Evolutionary conservation across 2,797 vertebrate species (phyloP).

Genomic region (Ceryle rudis): DNA sequence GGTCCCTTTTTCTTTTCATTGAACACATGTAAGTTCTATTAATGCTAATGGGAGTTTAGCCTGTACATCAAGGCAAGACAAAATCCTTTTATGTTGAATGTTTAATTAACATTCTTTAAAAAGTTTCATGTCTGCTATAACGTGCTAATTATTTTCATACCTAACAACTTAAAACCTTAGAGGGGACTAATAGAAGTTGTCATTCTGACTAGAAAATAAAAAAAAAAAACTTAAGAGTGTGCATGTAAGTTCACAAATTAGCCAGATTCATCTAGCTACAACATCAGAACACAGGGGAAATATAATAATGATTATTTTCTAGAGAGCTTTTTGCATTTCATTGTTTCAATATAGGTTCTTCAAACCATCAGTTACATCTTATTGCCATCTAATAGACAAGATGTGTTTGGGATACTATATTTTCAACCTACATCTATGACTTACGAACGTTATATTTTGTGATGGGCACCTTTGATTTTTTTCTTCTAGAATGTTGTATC

Average conservation of each 20-base stretch:
- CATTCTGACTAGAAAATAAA: slow-evolving; percentile 1
- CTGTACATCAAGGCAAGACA: slow-evolving; percentile 16
- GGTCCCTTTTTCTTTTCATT: not conserved
- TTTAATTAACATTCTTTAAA: slow-evolving; percentile 50
- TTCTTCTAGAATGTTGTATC: not conserved
- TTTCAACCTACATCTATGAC: not conserved
- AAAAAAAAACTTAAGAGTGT: not conserved
- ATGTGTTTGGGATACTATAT: not conserved
- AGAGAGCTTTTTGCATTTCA: not conserved
- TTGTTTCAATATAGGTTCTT: not conserved
- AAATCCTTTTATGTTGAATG: not conserved
- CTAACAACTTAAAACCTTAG: not conserved
- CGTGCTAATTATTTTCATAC: slow-evolving; percentile 38
- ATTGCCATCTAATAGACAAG: not conserved
- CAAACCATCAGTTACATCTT: not conserved
- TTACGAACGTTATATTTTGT: not conserved
- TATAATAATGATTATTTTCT: not conserved
- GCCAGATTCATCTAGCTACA: not conserved
- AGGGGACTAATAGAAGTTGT: not conserved
- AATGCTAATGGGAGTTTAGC: slow-evolving; percentile 5
- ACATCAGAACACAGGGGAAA: not conserved
- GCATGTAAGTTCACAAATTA: not conserved
- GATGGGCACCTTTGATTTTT: not conserved
- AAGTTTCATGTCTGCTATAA: not conserved
- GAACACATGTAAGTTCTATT: not conserved